Evolutionary conservation across 2,797 vertebrate species (phyloP), one percentile per base, ranked within the genome.

Genomic region (Cichlasoma orientale): DNA sequence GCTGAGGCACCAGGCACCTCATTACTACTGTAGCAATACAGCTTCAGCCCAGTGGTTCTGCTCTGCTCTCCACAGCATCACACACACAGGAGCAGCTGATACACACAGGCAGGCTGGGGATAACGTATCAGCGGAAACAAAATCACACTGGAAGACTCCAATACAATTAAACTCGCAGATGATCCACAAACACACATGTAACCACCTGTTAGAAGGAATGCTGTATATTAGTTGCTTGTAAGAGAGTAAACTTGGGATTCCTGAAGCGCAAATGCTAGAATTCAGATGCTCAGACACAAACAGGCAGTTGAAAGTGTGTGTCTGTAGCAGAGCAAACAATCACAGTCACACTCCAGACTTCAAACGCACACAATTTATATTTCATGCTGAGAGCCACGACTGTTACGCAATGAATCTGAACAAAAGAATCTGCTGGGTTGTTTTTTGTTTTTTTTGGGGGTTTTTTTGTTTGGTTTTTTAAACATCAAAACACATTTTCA

Each of bases 1-100:
- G 92, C 93, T 83, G 87, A 93, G 82, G 89, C 89, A 90, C 89
- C 88, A 90, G 89, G 89, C 91, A 88, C 88, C 91, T 93, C 91
- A 93, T 94, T 94, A 94, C 87, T 73, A 88, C 86, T 80, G 84
- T 78, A 85, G 88, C 85, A 88, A 86, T 82, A 77, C 57, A 77
- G 82, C 82, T 69, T 78, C 73, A 80, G 83, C 86, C 63, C 85
- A 85, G 74, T 73, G 84, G 79, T 84, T 85, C 73, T 47, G 58
- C 82, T 77, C 77, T 78, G 73, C 82, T 81, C 78, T 80, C 68
- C 73, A 81, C 80, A 84, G 80, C 80, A 68, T 63, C 74, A 70
- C 58, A 81, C 58, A 81, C 77, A 74, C 69, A 79, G 23, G 14
- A 71, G 19, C 56, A 31, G 61, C 73, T 53, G 38, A 79, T 23